phyloP scores from a whole-genome alignment of 2,888 invertebrate genomes.

The Itoplectis maculator region DNA sequence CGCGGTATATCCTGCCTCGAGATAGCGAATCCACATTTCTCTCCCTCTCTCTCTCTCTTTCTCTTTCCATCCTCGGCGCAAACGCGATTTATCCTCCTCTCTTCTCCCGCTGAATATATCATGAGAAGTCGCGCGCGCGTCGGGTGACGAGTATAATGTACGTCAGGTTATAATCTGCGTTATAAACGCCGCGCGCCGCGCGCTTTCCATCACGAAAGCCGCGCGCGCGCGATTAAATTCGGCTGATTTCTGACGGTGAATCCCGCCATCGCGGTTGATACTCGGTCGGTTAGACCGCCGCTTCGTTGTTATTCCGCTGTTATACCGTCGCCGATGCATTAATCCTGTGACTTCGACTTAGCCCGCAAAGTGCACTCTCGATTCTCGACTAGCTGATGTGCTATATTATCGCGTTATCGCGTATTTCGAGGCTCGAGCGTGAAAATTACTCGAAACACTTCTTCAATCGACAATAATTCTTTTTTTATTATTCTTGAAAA shows the following conservation, averaged over 20 bases:
- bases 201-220: constrained; percentile 15
- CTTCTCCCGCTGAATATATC: constrained; percentile 58
- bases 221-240: constrained; percentile 20
- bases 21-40: constrained; percentile 14
- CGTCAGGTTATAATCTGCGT: constrained; percentile 47
- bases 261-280: constrained; percentile 13
- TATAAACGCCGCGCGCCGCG: constrained; percentile 14
- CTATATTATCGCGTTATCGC: neutral
- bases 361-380: neutral
- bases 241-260: constrained; percentile 15
- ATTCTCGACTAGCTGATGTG: neutral
- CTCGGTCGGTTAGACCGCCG: neutral
- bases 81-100: constrained; percentile 62
- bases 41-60: constrained; percentile 37
- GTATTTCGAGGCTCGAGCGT: neutral
- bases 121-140: constrained; percentile 55
- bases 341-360: neutral
- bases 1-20: constrained; percentile 30
- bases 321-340: neutral
- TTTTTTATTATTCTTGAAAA: too few relatives aligned
- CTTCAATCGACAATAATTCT: too few relatives aligned
- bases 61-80: too few relatives aligned
- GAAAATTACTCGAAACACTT: too few relatives aligned
- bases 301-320: too few relatives aligned
- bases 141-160: constrained; percentile 56